Conservation (phyloP, 2,888 invertebrate species). For the Noctua janthe region DNA sequence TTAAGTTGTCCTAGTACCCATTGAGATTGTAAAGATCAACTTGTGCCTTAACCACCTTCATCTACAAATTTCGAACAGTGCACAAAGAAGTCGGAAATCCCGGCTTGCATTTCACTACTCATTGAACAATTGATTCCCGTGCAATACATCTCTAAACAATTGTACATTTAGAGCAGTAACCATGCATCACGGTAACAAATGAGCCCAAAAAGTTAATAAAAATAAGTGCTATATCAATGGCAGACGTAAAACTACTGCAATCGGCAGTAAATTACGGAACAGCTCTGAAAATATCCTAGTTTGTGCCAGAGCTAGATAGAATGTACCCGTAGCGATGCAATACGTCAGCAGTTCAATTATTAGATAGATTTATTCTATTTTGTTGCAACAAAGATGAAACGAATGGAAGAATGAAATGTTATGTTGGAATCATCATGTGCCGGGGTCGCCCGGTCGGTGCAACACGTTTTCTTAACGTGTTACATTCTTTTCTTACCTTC, state of each 20-base stretch:
- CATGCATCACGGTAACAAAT: constrained; percentile 52
- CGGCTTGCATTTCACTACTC: not conserved
- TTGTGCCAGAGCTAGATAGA: constrained; percentile 28
- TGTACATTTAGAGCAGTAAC: constrained; percentile 11
- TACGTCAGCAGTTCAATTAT: constrained; percentile 31
- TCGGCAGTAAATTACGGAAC: constrained; percentile 13
- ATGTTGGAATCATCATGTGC: not conserved
- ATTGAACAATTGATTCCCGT: constrained; percentile 25
- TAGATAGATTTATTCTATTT: not conserved
- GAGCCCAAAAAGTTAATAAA: constrained; percentile 55
- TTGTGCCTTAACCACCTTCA: not conserved
- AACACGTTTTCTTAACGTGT: not conserved
- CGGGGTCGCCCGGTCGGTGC: not conserved
- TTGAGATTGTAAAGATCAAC: not conserved
- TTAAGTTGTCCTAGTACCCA: not conserved
- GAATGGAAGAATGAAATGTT: not conserved
- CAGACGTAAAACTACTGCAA: constrained; percentile 9
- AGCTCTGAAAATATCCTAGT: constrained; percentile 11
- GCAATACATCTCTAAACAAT: constrained; percentile 30
- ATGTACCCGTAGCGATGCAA: constrained; percentile 4
- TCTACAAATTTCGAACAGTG: not conserved
- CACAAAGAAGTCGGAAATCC: not conserved
- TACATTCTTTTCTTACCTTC: not conserved
- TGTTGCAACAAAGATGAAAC: not conserved
- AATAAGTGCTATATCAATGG: constrained; percentile 49